These are phyloP conservation scores for Suillia variegata DNA, from an alignment of 2,888 invertebrate species.

Conservation along the genomic window DNA sequence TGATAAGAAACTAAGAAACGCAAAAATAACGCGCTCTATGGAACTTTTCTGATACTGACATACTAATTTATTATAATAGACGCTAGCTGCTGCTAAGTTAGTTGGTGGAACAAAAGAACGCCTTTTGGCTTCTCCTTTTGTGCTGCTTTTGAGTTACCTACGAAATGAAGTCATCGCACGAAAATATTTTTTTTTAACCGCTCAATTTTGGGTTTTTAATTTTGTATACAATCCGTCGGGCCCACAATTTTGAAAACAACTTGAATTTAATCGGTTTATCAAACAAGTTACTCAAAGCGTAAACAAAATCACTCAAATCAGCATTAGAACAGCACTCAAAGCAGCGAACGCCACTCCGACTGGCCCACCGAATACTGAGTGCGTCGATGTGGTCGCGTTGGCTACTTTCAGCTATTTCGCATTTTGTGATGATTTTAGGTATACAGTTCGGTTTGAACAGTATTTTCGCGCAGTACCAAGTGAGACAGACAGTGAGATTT, in stretches of 20 bases:
- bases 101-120: not conserved
- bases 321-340: too few species aligned
- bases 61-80: too few species aligned
- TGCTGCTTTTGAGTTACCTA: conserved; percentile 16
- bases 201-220: not conserved
- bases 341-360: too few species aligned
- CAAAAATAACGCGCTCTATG: not conserved
- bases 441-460: conserved; percentile 45
- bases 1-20: not conserved
- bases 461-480: conserved; percentile 39
- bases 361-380: too few species aligned
- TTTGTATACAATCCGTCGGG: not conserved
- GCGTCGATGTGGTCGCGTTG: too few species aligned
- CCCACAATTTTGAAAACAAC: too few species aligned
- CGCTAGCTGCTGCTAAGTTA: too few species aligned
- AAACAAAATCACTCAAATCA: too few species aligned
- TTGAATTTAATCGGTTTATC: too few species aligned
- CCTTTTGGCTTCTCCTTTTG: not conserved
- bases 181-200: conserved; percentile 16
- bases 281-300: too few species aligned
- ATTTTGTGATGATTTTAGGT: not conserved
- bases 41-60: not conserved
- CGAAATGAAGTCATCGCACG: conserved; percentile 47
- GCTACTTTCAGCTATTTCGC: not conserved
- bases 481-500: not conserved